Base-by-base conservation (phyloP, 2,113 vertebrate species). In the Erinaceus europaeus region DNA sequence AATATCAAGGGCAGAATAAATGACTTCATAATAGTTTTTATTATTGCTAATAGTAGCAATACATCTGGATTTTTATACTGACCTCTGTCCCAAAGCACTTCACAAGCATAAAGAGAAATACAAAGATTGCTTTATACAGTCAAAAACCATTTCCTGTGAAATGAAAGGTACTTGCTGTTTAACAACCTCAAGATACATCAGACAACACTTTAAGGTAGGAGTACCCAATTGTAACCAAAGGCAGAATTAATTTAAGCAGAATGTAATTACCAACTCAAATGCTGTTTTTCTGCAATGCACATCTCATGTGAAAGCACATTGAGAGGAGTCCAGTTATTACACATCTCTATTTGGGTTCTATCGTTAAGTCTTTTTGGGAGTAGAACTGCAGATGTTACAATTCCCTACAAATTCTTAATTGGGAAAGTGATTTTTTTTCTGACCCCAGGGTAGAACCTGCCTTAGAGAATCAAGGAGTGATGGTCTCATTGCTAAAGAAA, bases 61-160 rank as follows among this genome's bases (percentile, higher is more conserved):
- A 92, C 93, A 88, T 95, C 77, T 90, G 32, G 23, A 71, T 86
- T 90, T 48, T 88, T 91, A 48, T 64, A 69, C 72, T 86, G 84
- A 91, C 76, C 86, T 74, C 38, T 78, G 64, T 80, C 77, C 50
- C 83, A 90, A 86, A 93, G 52, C 42, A 81, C 86, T 93, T 93
- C 59, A 52, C 42, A 86, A 88, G 46, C 53, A 81, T 90, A 81
- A 84, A 79, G 59, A 94, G 76, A 88, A 90, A 80, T 90, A 90
- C 15, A 93, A 81, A 91, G 36, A 91, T 77, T 71, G n/a, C 53
- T 89, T 92, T 86, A 81, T 50, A 53, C 15, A 76, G 50, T 84
- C 52, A 86, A 90, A 92, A 85, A 18, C 27, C 79, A 74, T 65
- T 90, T 91, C 68, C 88, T 90, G 20, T 88, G 52, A 90, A 79